These are phyloP conservation scores for Engraulis encrasicolus DNA, from an alignment of 2,113 vertebrate genomes.

Conservation along the genomic window DNA sequence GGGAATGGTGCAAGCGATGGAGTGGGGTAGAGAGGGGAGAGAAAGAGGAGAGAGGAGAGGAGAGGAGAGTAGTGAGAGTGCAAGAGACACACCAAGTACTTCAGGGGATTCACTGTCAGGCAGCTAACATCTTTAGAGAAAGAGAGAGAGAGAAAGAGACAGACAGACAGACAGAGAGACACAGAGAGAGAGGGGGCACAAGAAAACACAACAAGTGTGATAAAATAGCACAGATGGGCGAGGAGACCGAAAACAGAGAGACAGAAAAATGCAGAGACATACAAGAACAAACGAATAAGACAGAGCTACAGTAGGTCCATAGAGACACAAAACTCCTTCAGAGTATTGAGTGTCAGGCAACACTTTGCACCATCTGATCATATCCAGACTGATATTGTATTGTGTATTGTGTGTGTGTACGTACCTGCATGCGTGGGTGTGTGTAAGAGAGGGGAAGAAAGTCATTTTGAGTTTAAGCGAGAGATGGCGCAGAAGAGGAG, in stretches of 20 bases:
- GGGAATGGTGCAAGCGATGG: constrained; percentile 48
- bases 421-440: not conserved
- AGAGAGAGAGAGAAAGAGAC: constrained; percentile 33
- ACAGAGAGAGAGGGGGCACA: too few species aligned
- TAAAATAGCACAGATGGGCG: too few species aligned
- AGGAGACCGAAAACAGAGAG: too few species aligned
- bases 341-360: not conserved
- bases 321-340: not conserved
- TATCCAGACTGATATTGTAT: not conserved
- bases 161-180: not conserved
- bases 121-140: too few species aligned
- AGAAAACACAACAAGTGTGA: too few species aligned
- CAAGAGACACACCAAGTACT: constrained; percentile 38
- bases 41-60: not conserved
- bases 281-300: too few species aligned
- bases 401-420: constrained; percentile 3
- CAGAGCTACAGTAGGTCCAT: too few species aligned
- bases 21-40: constrained; percentile 35
- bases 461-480: too few species aligned
- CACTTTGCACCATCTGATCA: not conserved
- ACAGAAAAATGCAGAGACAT: too few species aligned
- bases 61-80: not conserved
- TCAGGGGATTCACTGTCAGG: too few species aligned
- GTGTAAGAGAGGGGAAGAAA: not conserved
- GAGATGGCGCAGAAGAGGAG: not conserved